A percentile compares a stretch with the other conserved stretches of the same genome.
These are phyloP conservation scores for Chrysogorgia sp. DNA, from an alignment of 92 coral and sea anemone species.

Conservation along the genomic window DNA sequence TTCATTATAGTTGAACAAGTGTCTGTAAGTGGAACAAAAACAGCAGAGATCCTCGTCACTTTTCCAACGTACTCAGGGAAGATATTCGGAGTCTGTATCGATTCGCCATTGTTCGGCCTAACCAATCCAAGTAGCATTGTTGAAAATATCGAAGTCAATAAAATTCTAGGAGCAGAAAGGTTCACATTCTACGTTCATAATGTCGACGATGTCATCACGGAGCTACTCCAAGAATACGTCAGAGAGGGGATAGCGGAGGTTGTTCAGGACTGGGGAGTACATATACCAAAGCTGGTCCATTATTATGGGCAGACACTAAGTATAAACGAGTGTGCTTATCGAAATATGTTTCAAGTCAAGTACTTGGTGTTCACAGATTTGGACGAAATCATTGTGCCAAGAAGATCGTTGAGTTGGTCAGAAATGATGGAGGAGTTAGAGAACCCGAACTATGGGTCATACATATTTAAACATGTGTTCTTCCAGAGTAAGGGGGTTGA, in stretches of 20 bases:
- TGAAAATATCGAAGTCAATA: slow-evolving; percentile 25
- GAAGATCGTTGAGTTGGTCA: slow-evolving; percentile 2
- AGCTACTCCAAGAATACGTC: slow-evolving; percentile 16
- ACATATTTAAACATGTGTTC: slow-evolving; percentile 3
- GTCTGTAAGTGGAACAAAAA: background rate
- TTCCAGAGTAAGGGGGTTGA: background rate
- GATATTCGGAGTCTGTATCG: slow-evolving; percentile 26
- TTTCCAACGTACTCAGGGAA: slow-evolving; percentile 3
- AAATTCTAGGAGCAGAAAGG: slow-evolving; percentile 19
- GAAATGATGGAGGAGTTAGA: slow-evolving; percentile 5
- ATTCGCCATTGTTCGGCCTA: slow-evolving; percentile 20
- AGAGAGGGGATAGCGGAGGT: background rate
- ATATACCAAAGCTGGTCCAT: background rate
- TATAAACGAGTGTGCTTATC: slow-evolving; percentile 22
- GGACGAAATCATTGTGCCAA: slow-evolving; percentile 29
- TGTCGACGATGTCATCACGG: background rate
- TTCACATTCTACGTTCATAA: slow-evolving; percentile 2
- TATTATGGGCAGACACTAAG: background rate
- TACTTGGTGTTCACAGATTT: slow-evolving; percentile 26
- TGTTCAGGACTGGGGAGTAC: background rate
- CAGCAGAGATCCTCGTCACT: slow-evolving; percentile 8
- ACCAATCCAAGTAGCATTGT: background rate
- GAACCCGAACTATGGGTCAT: background rate
- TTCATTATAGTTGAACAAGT: slow-evolving; percentile 1
- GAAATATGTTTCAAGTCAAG: slow-evolving; percentile 18